These are phyloP conservation scores for Campylomormyrus numenius DNA, from an alignment of 2,113 vertebrate genomes.

Conservation along the genomic window DNA sequence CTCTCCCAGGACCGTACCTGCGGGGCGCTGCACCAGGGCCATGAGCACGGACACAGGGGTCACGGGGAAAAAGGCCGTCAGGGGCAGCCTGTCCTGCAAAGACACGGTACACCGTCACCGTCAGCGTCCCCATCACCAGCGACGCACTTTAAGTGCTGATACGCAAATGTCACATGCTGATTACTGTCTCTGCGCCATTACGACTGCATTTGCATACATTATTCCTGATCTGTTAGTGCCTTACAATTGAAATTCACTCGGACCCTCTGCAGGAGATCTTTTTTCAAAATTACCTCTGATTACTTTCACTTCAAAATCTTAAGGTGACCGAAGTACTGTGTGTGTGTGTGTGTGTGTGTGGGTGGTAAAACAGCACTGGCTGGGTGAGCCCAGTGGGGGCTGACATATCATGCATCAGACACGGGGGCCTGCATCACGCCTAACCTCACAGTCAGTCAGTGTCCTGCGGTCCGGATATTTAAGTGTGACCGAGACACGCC, in stretches of 20 bases:
- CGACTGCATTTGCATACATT: background rate
- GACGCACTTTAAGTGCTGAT: background rate
- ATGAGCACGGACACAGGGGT: constrained; percentile 60
- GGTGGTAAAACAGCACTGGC: background rate
- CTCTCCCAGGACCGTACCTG: constrained; percentile 56
- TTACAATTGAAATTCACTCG: background rate
- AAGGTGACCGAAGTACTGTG: background rate
- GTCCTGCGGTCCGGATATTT: background rate
- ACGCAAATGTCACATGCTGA: background rate
- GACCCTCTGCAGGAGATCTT: background rate
- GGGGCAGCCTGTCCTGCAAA: constrained; percentile 64
- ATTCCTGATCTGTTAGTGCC: background rate
- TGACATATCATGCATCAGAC: background rate
- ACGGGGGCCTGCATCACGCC: background rate
- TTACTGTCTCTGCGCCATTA: background rate
- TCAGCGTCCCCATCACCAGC: constrained; percentile 39
- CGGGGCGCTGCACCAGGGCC: constrained; percentile 58
- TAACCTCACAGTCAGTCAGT: background rate
- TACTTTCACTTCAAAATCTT: background rate
- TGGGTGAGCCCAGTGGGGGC: background rate
- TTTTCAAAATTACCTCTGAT: background rate
- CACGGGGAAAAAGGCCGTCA: constrained; percentile 75
- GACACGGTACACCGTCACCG: constrained; percentile 38
- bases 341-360: background rate
- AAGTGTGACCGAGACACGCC: background rate